Base-by-base conservation (phyloP, 2,888 invertebrate genomes). In the Gonocerus acuteangulatus region DNA sequence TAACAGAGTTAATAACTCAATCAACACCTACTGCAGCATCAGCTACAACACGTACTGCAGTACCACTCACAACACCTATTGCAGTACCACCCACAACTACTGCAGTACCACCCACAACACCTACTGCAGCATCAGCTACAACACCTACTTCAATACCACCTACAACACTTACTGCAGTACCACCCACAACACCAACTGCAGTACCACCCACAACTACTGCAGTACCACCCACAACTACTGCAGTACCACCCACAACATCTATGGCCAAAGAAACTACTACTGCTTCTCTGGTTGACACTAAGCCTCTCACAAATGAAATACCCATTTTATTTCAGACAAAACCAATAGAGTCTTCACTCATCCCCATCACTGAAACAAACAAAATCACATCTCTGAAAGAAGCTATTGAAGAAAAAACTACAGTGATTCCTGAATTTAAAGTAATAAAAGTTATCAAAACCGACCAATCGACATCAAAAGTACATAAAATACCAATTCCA, bases 181-280 rank as follows among this genome's bases (percentile, higher is more conserved):
- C 21, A 19, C 11, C 52, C 1, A 48, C 48, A 1, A 23, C 57
- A 2, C 18, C 54, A 2, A 13, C 63, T 13, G 34, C 56, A 15
- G 34, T 47, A 1, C 52, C 57, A 1, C 32, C 51, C 0, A 58
- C 62, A 7, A 56, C 62, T 11, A 62, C 58, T n/a, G 21, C 7
- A 57, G 27, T 23, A 6, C 23, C 21, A 22, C 27, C 32, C 15
- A 51, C 51, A 2, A 52, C 32, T 23, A 54, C 52, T 2, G 45
- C 48, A 34, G 32, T 36, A 18, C 27, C 27, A n/a, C 11, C 52
- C 11, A 11, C 52, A 6, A 6, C 52, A 51, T 32, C 34, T 19
- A 7, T 32, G 15, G 15, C 52, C 3, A 32, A 9, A 32, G n/a
- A n/a, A n/a, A n/a, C n/a, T n/a, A n/a, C n/a, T n/a, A n/a, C n/a